Percentiles rank a stretch among this genome's conserved stretches.
phyloP scores from a whole-genome alignment of 2,797 vertebrate species.

The Diplodus sargus region DNA sequence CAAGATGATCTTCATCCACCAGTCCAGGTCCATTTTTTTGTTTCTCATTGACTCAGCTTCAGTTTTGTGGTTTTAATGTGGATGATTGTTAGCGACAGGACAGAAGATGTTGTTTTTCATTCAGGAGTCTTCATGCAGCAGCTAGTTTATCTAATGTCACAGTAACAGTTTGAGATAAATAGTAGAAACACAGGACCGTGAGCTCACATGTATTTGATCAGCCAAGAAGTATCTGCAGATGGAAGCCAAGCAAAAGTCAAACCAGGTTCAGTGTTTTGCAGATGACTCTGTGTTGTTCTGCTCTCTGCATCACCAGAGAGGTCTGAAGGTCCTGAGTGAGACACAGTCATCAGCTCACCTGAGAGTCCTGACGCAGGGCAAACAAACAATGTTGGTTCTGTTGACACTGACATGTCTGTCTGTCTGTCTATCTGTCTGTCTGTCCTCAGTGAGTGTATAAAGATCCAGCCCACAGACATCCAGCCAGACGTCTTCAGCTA shows the following conservation, averaged over 20 bases:
- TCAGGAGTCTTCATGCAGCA: neutral
- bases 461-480: conserved; percentile 98
- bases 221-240: too few relatives aligned
- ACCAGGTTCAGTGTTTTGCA: too few relatives aligned
- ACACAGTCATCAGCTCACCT: neutral
- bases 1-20: conserved; percentile 99
- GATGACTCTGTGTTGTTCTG: too few relatives aligned
- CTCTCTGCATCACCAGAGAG: too few relatives aligned
- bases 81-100: neutral
- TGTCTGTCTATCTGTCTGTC: neutral
- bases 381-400: neutral
- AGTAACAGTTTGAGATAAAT: neutral
- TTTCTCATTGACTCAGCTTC: neutral
- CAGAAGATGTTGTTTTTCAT: too few relatives aligned
- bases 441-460: conserved; percentile 94
- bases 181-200: neutral
- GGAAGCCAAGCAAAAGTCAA: too few relatives aligned
- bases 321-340: too few relatives aligned
- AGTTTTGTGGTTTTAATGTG: neutral
- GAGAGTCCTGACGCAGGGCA: neutral
- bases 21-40: conserved; percentile 88
- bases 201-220: neutral
- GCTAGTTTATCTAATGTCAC: neutral
- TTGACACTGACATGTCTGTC: neutral
- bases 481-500: conserved; percentile 99